A percentile compares a stretch with the other conserved stretches of the same genome.
phyloP scores from a whole-genome alignment of 2,888 invertebrate species.

The Chelonus formosanus region DNA sequence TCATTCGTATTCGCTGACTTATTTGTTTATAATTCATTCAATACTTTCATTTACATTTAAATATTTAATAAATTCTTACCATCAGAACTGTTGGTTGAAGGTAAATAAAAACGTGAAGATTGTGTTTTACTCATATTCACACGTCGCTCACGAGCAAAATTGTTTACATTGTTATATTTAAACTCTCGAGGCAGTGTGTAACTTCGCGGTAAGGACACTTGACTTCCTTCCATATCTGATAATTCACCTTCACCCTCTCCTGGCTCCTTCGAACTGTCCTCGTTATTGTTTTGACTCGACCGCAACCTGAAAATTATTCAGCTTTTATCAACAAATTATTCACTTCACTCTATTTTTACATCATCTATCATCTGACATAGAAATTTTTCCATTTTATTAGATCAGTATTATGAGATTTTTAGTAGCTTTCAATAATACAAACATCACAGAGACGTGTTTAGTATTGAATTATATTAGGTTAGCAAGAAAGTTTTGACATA shows the following conservation, averaged over 20 bases:
- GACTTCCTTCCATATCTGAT: constrained; percentile 65
- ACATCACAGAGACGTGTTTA: too few species aligned
- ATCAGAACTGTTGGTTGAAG: constrained; percentile 87
- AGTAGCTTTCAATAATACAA: too few species aligned
- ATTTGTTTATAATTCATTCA: too few species aligned
- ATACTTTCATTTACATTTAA: background rate
- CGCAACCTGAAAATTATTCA: constrained; percentile 36
- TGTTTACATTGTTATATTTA: constrained; percentile 70
- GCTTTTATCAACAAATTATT: too few species aligned
- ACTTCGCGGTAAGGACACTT: constrained; percentile 84
- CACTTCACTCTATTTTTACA: too few species aligned
- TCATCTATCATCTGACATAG: too few species aligned
- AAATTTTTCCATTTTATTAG: too few species aligned
- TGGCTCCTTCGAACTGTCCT: constrained; percentile 45
- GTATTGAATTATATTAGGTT: too few species aligned
- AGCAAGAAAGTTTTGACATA: too few species aligned
- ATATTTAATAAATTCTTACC: constrained; percentile 66
- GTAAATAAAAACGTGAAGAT: constrained; percentile 70
- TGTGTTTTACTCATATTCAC: constrained; percentile 69
- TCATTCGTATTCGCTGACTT: background rate
- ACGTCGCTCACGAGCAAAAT: constrained; percentile 66
- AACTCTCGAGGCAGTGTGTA: constrained; percentile 88
- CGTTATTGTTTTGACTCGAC: constrained; percentile 45
- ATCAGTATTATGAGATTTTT: too few species aligned
- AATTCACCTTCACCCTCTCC: constrained; percentile 56